Base-by-base conservation (phyloP, 1,140 invertebrate species). In the Tetragnatha versicolor region DNA sequence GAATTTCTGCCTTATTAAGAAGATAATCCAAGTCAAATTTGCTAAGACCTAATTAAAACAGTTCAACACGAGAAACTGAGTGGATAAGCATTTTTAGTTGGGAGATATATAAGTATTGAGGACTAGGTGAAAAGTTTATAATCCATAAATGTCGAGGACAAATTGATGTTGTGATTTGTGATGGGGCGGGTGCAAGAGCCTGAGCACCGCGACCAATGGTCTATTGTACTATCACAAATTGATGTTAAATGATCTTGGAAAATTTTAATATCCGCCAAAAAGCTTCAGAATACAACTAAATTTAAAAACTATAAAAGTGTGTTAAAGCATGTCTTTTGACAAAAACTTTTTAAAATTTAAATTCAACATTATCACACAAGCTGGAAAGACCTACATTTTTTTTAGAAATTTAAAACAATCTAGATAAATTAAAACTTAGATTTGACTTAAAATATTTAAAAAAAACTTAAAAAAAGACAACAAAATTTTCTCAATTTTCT, bases 11-110 rank as follows among this genome's bases (percentile, higher is more conserved):
- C 6, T 53, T 47, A 31, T 37, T 51, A 14, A 65, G 3, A 17
- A 70, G 51, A n/a, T 53, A 29, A 14, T 53, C 31, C 20, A 70
- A 70, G 12, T 33, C 9, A 37, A n/a, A 27, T 37, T 70, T 55
- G 10, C 29, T 27, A 10, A 70, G 33, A n/a, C 66, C 66, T 37
- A 53, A 22, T 7, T 3, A 6, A 37, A 35, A 70, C 4, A 35
- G 55, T 20, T 17, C 22, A 35, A 31, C 33, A 60, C 33, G 12
- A 47, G 12, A 47, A 17, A 17, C 20, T 17, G 12, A 2, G 42
- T 47, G 12, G 20, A 47, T 20, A 47, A 47, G 12, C 12, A 47
- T 17, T 17, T 47, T 17, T 47, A 47, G 42, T 47, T 47, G n/a
- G n/a, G n/a, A n/a, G n/a, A n/a, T n/a, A n/a, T n/a, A n/a, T n/a